phyloP scores from a whole-genome alignment of 2,888 invertebrate species.

The Leucoma salicis region DNA sequence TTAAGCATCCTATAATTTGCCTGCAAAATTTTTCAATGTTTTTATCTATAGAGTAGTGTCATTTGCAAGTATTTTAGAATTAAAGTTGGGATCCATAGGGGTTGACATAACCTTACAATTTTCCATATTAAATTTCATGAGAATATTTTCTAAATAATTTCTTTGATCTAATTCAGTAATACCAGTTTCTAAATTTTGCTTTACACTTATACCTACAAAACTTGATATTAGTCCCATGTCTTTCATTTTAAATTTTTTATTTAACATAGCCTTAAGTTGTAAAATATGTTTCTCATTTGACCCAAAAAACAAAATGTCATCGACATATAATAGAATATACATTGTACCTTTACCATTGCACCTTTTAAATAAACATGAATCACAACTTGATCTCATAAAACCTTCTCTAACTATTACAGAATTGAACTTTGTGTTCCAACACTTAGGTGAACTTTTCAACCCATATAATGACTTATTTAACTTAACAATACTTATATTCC shows the following conservation, averaged over 20 bases:
- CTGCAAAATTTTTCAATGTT: conserved; percentile 2
- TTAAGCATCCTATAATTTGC: too few species aligned
- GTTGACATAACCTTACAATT: conserved; percentile 19
- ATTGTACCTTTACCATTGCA: conserved; percentile 3
- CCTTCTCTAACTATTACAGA: conserved; percentile 6
- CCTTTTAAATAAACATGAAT: conserved; percentile 7
- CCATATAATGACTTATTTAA: conserved; percentile 11
- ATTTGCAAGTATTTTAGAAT: too few species aligned
- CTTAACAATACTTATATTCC: conserved; percentile 7
- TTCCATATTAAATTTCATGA: conserved; percentile 17
- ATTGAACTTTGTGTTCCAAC: conserved; percentile 8
- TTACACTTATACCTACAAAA: conserved; percentile 17
- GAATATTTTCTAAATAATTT: conserved; percentile 18
- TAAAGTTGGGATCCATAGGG: conserved; percentile 19
- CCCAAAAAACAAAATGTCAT: conserved; percentile 8
- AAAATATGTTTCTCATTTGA: not conserved
- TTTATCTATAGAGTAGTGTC: conserved; percentile 3
- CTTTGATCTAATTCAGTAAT: conserved; percentile 17
- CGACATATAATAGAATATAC: conserved; percentile 10
- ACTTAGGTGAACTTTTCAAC: conserved; percentile 7
- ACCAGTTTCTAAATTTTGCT: conserved; percentile 17
- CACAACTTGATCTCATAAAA: conserved; percentile 5
- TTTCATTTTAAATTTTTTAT: conserved; percentile 15
- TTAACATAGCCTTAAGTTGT: conserved; percentile 2
- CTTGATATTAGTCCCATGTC: conserved; percentile 11